Conservation (phyloP, 2,797 vertebrate species). For the Knipowitschia caucasica region DNA sequence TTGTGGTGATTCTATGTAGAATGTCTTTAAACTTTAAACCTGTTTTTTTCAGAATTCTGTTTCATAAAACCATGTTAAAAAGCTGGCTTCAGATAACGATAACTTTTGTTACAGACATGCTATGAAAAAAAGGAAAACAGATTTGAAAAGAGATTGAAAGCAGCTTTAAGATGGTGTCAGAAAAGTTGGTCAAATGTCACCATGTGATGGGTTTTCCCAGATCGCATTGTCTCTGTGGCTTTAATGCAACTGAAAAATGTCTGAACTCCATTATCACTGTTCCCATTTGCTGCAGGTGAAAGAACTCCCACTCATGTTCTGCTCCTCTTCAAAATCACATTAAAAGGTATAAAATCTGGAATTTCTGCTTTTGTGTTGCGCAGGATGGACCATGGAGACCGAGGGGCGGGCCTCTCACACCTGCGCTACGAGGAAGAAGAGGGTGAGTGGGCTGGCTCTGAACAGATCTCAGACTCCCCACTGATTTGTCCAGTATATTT, state of each 20-base stretch:
- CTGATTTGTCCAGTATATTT: too few species aligned
- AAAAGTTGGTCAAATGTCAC: too few species aligned
- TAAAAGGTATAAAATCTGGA: not conserved
- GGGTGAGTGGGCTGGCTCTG: constrained; percentile 69
- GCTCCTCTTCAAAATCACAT: not conserved
- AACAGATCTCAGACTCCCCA: not conserved
- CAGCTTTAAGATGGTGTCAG: too few species aligned
- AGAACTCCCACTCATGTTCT: not conserved
- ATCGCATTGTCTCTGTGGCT: not conserved
- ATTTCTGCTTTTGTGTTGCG: constrained; percentile 9
- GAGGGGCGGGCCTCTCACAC: constrained; percentile 71
- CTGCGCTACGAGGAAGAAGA: constrained; percentile 83
- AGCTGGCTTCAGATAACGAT: too few species aligned
- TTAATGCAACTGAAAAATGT: not conserved
- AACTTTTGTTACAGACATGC: too few species aligned
- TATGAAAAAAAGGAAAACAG: too few species aligned
- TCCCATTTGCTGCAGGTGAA: not conserved
- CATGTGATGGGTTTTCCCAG: too few species aligned
- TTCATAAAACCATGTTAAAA: too few species aligned
- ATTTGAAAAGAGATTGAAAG: too few species aligned
- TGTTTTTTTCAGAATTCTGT: too few species aligned
- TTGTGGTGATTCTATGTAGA: too few species aligned
- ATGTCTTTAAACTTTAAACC: too few species aligned
- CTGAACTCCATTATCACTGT: not conserved
- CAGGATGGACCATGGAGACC: constrained; percentile 84